These are phyloP conservation scores for Galeopsomyia nigrocyanea DNA, from an alignment of 2,888 invertebrate species.

Conservation along the genomic window DNA sequence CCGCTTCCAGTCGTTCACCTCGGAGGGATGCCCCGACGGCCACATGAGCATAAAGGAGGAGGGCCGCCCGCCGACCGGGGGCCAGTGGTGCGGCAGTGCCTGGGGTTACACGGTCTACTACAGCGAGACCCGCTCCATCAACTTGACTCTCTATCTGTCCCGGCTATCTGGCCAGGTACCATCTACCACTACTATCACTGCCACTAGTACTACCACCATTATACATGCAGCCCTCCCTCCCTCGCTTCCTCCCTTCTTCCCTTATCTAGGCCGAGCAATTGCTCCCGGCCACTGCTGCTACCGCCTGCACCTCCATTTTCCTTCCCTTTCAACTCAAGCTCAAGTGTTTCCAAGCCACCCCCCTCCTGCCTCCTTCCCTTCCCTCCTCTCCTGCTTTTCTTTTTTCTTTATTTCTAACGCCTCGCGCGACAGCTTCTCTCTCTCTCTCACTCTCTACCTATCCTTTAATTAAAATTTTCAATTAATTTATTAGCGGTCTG, in stretches of 20 bases:
- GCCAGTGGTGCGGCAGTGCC: conserved; percentile 87
- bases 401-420: not conserved
- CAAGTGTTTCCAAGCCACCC: not conserved
- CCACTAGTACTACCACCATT: too few relatives aligned
- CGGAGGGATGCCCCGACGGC: conserved; percentile 86
- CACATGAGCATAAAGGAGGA: conserved; percentile 83
- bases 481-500: conserved; percentile 19
- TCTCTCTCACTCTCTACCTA: not conserved
- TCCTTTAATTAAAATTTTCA: conserved; percentile 27
- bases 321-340: not conserved
- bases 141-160: conserved; percentile 80
- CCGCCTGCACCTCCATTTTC: too few relatives aligned
- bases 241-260: too few relatives aligned
- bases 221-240: too few relatives aligned
- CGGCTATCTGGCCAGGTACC: conserved; percentile 81
- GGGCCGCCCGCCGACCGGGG: conserved; percentile 79
- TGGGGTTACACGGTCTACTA: conserved; percentile 90
- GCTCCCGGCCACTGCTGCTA: too few relatives aligned
- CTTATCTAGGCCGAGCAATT: too few relatives aligned
- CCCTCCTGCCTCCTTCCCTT: not conserved
- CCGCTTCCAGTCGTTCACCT: conserved; percentile 83
- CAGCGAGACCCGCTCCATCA: conserved; percentile 85
- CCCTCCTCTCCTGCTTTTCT: not conserved
- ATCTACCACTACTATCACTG: not conserved
- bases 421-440: not conserved